These are phyloP conservation scores for Colinus virginianus DNA, from an alignment of 2,113 vertebrate species.

Conservation along the genomic window DNA sequence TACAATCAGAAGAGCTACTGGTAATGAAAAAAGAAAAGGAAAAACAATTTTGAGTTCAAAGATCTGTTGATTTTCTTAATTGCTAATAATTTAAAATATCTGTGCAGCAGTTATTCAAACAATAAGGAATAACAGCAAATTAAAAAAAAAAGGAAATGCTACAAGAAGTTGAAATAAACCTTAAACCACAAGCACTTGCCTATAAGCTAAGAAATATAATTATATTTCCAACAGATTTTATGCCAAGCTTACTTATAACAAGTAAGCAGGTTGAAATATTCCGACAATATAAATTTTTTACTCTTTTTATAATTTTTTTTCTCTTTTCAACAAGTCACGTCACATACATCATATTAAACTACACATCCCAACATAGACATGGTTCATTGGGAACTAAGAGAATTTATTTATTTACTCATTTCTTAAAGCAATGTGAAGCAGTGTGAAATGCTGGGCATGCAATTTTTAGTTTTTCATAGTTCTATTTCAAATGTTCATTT, in stretches of 20 bases:
- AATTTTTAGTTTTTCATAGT: background rate
- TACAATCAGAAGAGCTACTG: background rate
- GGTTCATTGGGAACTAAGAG: background rate
- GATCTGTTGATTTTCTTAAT: constrained; percentile 9
- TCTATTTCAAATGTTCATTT: background rate
- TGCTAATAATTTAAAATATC: background rate
- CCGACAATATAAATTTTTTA: background rate
- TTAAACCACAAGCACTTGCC: background rate
- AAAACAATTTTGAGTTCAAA: background rate
- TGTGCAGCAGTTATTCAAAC: background rate
- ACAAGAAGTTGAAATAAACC: background rate
- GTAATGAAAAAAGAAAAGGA: background rate
- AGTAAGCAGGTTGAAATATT: background rate
- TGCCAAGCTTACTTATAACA: background rate
- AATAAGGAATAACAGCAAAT: background rate
- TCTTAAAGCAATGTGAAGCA: background rate
- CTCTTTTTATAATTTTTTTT: background rate
- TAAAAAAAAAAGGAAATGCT: background rate
- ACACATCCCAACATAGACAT: background rate
- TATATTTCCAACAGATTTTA: background rate
- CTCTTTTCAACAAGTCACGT: background rate
- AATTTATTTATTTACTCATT: background rate
- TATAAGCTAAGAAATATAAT: background rate
- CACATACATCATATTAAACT: background rate
- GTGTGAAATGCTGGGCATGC: background rate